Base-by-base conservation (phyloP, 2,888 invertebrate genomes). In the Melikaiella ostensackeni region DNA sequence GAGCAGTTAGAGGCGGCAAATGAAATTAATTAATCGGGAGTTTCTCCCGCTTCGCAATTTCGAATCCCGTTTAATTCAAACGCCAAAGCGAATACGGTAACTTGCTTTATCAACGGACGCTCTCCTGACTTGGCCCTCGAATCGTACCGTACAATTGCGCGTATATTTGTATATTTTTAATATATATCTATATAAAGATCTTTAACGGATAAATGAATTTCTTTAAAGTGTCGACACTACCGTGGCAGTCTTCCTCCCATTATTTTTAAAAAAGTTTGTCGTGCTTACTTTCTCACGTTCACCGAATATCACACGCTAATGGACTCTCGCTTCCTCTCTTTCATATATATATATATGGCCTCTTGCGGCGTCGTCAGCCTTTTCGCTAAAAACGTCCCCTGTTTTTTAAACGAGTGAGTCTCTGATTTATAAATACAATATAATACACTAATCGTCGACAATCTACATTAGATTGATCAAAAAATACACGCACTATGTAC, bases 321-420 rank as follows among this genome's bases (percentile, higher is more conserved):
- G 46, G 46, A 55, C 33, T 74, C 73, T 33, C 57, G 76, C 62
- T 24, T 76, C 77, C 75, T 81, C 74, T 80, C 76, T 75, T 50
- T 79, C 79, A 83, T 77, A 80, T 87, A 88, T 87, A 88, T 79
- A 84, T 77, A 81, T 87, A 88, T 87, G 88, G 88, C 88, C 86
- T 88, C 87, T 85, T 85, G 82, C 85, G 86, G 88, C 87, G 79
- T 86, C 79, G 83, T 88, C 85, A 85, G 84, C 84, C 86, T 86
- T 85, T 75, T 75, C 59, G 75, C 24, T 76, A 76, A 55, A 70
- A 76, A 76, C 62, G 73, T 33, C 62, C 62, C 38, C 62, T 35
- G 16, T 64, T 75, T 21, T 24, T 50, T 13, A 66, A 66, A 76
- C 33, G 66, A 50, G 55, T 57, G 38, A 35, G 33, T 75, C 63